phyloP scores from a whole-genome alignment of 2,797 vertebrate species.

The Rhyacichthys aspro region DNA sequence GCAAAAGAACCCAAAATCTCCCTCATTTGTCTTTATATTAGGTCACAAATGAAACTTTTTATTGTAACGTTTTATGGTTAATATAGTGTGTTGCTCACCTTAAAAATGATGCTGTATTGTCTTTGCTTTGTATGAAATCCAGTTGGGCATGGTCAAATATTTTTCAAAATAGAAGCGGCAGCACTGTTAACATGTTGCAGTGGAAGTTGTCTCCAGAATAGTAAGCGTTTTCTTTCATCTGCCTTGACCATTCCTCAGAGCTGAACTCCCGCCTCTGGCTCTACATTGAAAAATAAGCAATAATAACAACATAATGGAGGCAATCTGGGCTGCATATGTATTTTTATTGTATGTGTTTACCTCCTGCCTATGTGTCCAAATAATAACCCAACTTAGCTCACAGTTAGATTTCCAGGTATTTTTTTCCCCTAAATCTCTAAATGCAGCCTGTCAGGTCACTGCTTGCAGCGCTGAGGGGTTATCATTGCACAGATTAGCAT shows the following conservation, averaged over 20 bases:
- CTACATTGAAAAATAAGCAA: slow-evolving; percentile 1
- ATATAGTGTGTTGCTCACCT: no score
- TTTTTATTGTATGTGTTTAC: background rate
- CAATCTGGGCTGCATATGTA: slow-evolving; percentile 4
- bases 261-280: slow-evolving; percentile 50
- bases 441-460: slow-evolving; percentile 2
- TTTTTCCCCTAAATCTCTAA: background rate
- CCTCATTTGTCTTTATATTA: no score
- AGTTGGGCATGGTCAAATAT: no score
- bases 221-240: slow-evolving; percentile 19
- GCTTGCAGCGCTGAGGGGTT: slow-evolving; percentile 7
- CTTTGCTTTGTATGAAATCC: no score
- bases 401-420: background rate
- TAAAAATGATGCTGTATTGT: no score
- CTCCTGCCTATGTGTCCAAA: background rate
- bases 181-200: background rate
- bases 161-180: no score
- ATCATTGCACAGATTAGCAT: slow-evolving; percentile 8
- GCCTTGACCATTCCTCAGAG: slow-evolving; percentile 46
- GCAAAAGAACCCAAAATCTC: no score
- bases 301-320: slow-evolving; percentile 10
- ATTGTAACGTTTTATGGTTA: no score
- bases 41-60: no score
- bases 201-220: slow-evolving; percentile 32
- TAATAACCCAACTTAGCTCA: background rate